Evolutionary conservation across 1,140 invertebrate genomes (phyloP), one percentile per base, ranked within the genome.

Genomic region (Rhynchophorus ferrugineus): DNA sequence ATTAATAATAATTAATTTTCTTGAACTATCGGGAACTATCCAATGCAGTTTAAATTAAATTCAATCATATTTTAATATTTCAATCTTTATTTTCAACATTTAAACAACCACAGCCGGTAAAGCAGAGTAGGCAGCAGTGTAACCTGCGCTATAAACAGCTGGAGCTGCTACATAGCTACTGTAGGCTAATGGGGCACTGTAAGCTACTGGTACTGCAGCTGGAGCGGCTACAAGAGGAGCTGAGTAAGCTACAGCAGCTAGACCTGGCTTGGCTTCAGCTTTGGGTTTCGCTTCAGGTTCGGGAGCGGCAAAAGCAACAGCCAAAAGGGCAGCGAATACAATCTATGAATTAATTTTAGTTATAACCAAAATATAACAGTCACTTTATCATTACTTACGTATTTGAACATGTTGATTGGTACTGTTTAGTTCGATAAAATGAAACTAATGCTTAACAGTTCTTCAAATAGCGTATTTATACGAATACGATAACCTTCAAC

Each of bases 331-430:
- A 20, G 33, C 43, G 39, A 49, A 55, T 13, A 36, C 14, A 38
- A 18, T 35, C 41, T 44, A 8, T 7, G 18, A 42, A 24, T 7
- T 20, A 35, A 43, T 2, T 18, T 11, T 11, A 13, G 17, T 37
- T 3, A 37, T 6, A n/a, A 37, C 14, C 17, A 39, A 3, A 42
- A 29, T 38, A 44, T 2, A 35, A 21, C 14, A 58, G 19, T 9
- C 24, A 16, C 13, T 38, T 16, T n/a, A 21, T 16, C 3, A 5
- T n/a, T 29, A 54, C 51, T 54, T 47, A 54, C 51, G 16, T 33
- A n/a, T 54, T 54, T 54, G 44, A 54, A 54, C 51, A 54, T 54
- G 46, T 54, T 47, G 36, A 29, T 29, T n/a, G n/a, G n/a, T n/a
- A n/a, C n/a, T n/a, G n/a, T n/a, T n/a, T n/a, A n/a, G n/a, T n/a